A percentile compares a stretch with the other conserved stretches of the same genome.
These are phyloP conservation scores for Fratercula arctica DNA, from an alignment of 2,797 vertebrate genomes.

Conservation along the genomic window DNA sequence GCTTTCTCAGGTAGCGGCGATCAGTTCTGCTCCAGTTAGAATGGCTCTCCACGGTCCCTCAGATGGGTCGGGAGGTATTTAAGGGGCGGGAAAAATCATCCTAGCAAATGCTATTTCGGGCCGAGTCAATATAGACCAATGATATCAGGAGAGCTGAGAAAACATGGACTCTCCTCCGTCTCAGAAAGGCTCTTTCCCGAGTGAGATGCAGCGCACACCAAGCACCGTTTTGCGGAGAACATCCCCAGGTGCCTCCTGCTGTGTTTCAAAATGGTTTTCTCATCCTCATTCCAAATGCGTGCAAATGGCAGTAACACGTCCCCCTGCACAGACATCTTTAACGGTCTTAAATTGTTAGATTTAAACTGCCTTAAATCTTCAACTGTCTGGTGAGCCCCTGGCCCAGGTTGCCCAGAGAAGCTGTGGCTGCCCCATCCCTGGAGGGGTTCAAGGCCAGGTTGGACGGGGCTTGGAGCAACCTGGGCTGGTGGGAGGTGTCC, in stretches of 20 bases:
- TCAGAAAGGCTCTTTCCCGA: neutral
- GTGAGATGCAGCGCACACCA: neutral
- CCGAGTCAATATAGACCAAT: neutral
- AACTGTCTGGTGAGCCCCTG: neutral
- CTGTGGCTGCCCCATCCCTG: neutral
- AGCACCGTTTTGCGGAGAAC: rapidly evolving
- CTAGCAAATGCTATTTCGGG: neutral
- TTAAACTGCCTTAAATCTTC: neutral
- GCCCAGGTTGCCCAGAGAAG: neutral
- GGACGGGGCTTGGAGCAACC: neutral
- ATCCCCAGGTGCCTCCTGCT: neutral
- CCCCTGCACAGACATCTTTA: neutral
- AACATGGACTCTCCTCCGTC: neutral
- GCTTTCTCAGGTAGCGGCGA: neutral
- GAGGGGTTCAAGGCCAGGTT: neutral
- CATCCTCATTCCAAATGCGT: neutral
- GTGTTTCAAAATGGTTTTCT: neutral
- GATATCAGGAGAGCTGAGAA: neutral
- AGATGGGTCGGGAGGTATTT: neutral
- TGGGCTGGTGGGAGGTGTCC: neutral
- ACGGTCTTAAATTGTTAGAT: neutral
- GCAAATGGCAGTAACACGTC: neutral
- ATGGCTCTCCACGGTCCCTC: neutral
- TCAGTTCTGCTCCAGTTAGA: slow-evolving; percentile 27
- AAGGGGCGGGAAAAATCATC: neutral